phyloP scores from a whole-genome alignment of 1,140 invertebrate genomes.

The Zaprionus ghesquierei region DNA sequence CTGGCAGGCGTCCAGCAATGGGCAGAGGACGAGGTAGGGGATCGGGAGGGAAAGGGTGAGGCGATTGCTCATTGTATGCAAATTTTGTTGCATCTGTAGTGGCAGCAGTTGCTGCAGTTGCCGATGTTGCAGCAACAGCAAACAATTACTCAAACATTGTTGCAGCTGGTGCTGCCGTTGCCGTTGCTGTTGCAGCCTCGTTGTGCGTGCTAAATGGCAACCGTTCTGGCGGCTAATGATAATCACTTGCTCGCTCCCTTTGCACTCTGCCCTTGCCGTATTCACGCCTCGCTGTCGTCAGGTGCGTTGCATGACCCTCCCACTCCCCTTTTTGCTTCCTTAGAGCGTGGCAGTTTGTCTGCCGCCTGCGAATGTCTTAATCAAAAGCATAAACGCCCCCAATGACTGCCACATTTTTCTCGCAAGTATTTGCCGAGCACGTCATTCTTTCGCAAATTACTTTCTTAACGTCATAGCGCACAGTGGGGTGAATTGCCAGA shows the following conservation, averaged over 20 bases:
- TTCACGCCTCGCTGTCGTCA: background rate
- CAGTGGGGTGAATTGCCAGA: background rate
- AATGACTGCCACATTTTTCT: slow-evolving; percentile 13
- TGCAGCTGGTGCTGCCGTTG: slow-evolving; percentile 50
- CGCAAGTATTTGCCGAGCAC: slow-evolving; percentile 1
- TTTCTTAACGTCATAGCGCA: slow-evolving; percentile 4
- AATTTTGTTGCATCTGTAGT: slow-evolving; percentile 64
- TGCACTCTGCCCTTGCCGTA: slow-evolving; percentile 8
- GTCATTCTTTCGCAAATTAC: slow-evolving; percentile 22
- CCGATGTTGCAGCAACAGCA: slow-evolving; percentile 54
- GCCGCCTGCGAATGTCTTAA: slow-evolving; percentile 41
- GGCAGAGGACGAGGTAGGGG: slow-evolving; percentile 15
- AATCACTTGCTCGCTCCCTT: slow-evolving; percentile 60
- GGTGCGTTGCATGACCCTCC: background rate
- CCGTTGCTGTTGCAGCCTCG: slow-evolving; percentile 28
- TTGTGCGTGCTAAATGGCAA: slow-evolving; percentile 77
- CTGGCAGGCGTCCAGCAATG: slow-evolving; percentile 15
- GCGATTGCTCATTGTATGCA: slow-evolving; percentile 54
- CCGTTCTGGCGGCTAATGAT: slow-evolving; percentile 72
- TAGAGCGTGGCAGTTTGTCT: background rate
- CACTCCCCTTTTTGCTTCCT: background rate
- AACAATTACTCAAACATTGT: slow-evolving; percentile 81
- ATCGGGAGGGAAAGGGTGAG: background rate
- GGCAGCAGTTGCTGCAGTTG: slow-evolving; percentile 36
- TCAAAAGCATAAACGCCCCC: slow-evolving; percentile 38